A percentile compares a stretch with the other conserved stretches of the same genome.
These are phyloP conservation scores for Eulemur albifrons DNA, from an alignment of 2,797 vertebrate genomes.

Conservation along the genomic window DNA sequence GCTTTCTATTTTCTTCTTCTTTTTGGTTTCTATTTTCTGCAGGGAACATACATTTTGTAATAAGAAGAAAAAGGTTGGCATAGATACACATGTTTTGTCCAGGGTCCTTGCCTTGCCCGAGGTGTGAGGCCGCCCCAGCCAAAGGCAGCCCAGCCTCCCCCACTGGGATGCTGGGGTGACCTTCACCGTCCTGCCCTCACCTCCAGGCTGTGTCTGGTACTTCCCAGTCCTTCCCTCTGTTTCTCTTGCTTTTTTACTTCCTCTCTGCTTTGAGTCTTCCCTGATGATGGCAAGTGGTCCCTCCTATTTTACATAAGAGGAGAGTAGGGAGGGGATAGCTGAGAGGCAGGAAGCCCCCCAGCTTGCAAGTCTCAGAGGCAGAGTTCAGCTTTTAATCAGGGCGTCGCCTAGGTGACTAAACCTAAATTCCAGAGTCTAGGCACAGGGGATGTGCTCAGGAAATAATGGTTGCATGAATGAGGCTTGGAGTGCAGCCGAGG, in stretches of 20 bases:
- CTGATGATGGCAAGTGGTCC: neutral
- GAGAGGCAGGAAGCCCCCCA: neutral
- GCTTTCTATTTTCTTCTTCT: neutral
- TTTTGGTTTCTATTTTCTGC: slow-evolving; percentile 22
- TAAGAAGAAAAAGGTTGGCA: neutral
- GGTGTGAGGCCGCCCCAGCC: neutral
- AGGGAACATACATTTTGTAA: neutral
- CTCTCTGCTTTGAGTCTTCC: neutral
- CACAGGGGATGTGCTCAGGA: neutral
- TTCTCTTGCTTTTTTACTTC: neutral
- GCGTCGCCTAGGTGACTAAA: neutral
- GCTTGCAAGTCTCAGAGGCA: neutral
- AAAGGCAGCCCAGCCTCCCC: neutral
- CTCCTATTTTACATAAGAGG: neutral
- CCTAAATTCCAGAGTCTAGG: neutral
- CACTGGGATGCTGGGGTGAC: neutral
- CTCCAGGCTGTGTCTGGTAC: neutral
- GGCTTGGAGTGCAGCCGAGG: neutral
- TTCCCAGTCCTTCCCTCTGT: neutral
- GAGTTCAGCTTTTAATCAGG: neutral
- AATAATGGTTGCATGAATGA: neutral
- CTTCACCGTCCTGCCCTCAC: neutral
- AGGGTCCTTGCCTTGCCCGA: neutral
- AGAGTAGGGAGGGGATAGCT: too few species aligned
- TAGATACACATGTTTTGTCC: neutral